phyloP scores from a whole-genome alignment of 1,140 invertebrate species.

The Drosophila lacteicornis region DNA sequence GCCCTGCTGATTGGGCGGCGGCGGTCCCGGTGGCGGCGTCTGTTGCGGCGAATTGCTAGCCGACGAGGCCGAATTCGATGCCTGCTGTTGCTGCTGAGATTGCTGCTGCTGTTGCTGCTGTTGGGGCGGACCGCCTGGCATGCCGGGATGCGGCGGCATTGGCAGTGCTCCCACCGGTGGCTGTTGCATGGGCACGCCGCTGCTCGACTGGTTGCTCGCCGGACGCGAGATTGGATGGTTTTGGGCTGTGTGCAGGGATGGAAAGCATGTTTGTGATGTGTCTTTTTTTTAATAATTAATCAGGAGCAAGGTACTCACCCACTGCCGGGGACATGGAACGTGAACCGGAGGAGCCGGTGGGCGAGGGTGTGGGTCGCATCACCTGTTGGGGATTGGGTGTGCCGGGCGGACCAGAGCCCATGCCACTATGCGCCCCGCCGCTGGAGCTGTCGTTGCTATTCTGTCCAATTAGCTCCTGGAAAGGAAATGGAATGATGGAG shows the following conservation, averaged over 20 bases:
- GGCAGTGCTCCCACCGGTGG: conserved; percentile 87
- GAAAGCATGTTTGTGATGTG: background rate
- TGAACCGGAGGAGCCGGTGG: conserved; percentile 94
- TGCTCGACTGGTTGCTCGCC: conserved; percentile 93
- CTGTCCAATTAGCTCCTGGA: conserved; percentile 93
- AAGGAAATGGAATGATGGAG: conserved; percentile 74
- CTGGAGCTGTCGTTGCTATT: conserved; percentile 93
- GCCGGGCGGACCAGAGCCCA: conserved; percentile 90
- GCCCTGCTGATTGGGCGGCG: conserved; percentile 85
- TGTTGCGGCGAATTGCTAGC: conserved; percentile 83
- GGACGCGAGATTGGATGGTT: conserved; percentile 87
- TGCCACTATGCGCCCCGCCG: conserved; percentile 88
- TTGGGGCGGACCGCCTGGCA: conserved; percentile 68
- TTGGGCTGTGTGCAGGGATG: conserved; percentile 52
- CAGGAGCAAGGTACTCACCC: conserved; percentile 87
- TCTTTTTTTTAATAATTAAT: too few relatives aligned
- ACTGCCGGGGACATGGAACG: conserved; percentile 98
- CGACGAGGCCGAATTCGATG: conserved; percentile 76
- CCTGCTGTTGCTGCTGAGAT: conserved; percentile 83
- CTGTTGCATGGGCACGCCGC: conserved; percentile 77
- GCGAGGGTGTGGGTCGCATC: conserved; percentile 96
- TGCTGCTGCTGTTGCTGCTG: conserved; percentile 84
- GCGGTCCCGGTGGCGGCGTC: conserved; percentile 84
- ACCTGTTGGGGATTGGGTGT: conserved; percentile 88
- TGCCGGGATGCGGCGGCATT: conserved; percentile 85